Evolutionary conservation across 2,113 vertebrate genomes (phyloP).

Genomic region (Neopipo cinnamomea): DNA sequence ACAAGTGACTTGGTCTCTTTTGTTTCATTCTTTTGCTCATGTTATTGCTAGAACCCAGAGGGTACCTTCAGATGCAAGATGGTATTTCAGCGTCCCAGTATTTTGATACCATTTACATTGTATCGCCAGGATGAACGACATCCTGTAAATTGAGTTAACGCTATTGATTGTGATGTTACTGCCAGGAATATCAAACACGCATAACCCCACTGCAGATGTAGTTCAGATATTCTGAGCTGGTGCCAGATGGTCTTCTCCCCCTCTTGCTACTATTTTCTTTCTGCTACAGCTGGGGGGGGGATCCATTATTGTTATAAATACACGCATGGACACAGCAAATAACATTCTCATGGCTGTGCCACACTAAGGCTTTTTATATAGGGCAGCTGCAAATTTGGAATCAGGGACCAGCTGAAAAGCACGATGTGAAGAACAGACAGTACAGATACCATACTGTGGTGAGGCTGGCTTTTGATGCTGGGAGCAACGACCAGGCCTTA

Average conservation of each 20-base stretch:
- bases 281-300: not conserved
- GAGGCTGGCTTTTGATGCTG: not conserved
- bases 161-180: slow-evolving; percentile 50
- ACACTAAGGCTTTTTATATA: not conserved
- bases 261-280: not conserved
- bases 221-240: slow-evolving; percentile 37
- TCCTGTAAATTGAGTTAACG: slow-evolving; percentile 53
- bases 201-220: slow-evolving; percentile 26
- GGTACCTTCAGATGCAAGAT: not conserved
- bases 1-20: not conserved
- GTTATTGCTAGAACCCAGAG: not conserved
- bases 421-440: not conserved
- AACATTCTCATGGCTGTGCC: not conserved
- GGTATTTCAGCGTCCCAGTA: not conserved
- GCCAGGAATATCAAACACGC: slow-evolving; percentile 32
- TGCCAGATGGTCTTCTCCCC: slow-evolving; percentile 37
- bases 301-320: slow-evolving; percentile 6
- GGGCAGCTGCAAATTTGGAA: not conserved
- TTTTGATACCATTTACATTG: slow-evolving; percentile 34
- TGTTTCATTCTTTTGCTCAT: not conserved
- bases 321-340: not conserved
- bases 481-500: not conserved
- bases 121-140: not conserved
- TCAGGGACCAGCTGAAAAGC: not conserved
- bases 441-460: not conserved